Base-by-base conservation (phyloP, 1,140 invertebrate species). In the Euura lappo region DNA sequence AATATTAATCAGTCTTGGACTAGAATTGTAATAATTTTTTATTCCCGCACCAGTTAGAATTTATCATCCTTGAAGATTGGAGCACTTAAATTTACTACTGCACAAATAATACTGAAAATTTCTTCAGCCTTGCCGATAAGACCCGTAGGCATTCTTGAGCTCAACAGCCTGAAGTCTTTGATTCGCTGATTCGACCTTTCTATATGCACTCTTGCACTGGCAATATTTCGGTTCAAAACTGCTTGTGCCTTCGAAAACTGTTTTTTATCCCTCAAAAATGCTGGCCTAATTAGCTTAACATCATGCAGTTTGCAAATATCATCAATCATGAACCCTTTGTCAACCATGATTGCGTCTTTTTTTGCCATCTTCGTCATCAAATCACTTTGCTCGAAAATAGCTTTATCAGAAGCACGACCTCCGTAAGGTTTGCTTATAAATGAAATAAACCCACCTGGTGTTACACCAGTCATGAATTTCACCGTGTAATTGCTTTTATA, bases 391-490 rank as follows among this genome's bases (percentile, higher is more conserved):
- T 71, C 68, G 10, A 78, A 79, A 8, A 84, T 77, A 43, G 67
- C 74, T 71, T 78, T 79, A 70, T 84, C 83, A 45, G 77, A 78
- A 43, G 75, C 45, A 65, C 76, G 43, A 0, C 82, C 82, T 10
- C 79, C 81, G 74, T 77, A 84, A 44, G 73, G 71, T 44, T 77
- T 68, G 4, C 77, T 80, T 7, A 84, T 46, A 77, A 78, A 86
- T 43, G 70, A 69, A 69, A 84, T 79, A 11, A 78, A 65, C 7
- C 81, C 83, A 42, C 44, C 69, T 47, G 44, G 84, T 44, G 78
- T 73, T 67, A 86, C 78, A 8, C 77, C 79, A 44, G 84, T 77
- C 68, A 85, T 74, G 47, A 77, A 76, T 74, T 84, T 85, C 28
- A 76, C 75, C 10, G 81, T 85, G 60, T 76, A 74, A 45, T 68